These are phyloP conservation scores for Nebria salina DNA, from an alignment of 2,888 invertebrate genomes.

Conservation along the genomic window DNA sequence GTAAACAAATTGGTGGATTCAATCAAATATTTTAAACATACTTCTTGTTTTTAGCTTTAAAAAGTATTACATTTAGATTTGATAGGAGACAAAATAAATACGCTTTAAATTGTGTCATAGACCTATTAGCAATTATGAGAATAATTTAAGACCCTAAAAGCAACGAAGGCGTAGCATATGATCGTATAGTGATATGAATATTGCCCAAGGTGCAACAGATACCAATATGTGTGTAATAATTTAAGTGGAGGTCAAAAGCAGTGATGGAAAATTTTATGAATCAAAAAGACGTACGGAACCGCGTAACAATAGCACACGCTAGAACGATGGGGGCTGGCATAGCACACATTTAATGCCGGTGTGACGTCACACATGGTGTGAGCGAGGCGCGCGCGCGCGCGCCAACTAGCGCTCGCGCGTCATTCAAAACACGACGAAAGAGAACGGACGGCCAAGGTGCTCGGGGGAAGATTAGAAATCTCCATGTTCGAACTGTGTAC, in stretches of 20 bases:
- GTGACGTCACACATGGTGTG: not conserved
- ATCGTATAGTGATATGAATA: not conserved
- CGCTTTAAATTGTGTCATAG: too few species aligned
- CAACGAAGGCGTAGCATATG: not conserved
- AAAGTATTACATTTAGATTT: too few species aligned
- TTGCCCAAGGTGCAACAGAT: not conserved
- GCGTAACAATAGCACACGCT: not conserved
- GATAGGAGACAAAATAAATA: too few species aligned
- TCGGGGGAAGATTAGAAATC: conserved; percentile 41
- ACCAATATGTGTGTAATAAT: not conserved
- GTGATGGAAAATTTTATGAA: not conserved
- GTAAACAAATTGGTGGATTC: too few species aligned
- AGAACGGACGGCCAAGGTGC: not conserved
- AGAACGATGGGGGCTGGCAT: not conserved
- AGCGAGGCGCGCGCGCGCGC: not conserved
- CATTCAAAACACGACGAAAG: not conserved
- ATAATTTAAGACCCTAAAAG: too few species aligned
- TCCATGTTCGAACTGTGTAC: conserved; percentile 16
- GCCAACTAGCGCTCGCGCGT: not conserved
- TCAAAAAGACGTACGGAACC: not conserved
- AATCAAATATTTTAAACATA: too few species aligned
- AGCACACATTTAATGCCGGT: not conserved
- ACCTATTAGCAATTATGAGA: too few species aligned
- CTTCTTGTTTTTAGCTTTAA: too few species aligned
- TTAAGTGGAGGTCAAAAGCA: not conserved